phyloP scores from a whole-genome alignment of 2,888 invertebrate genomes.

The Nomada fucata region DNA sequence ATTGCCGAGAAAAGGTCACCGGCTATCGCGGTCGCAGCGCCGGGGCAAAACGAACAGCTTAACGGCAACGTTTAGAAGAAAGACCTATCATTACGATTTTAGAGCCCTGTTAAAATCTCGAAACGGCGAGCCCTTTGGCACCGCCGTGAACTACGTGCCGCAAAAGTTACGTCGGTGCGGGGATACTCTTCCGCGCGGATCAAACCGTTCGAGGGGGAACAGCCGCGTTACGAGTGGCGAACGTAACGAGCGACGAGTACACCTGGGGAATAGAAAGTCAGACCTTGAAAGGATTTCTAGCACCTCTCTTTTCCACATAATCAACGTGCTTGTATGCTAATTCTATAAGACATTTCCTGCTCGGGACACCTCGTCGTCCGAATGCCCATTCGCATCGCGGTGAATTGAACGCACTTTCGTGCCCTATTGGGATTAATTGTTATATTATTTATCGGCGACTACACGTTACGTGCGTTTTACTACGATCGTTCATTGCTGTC shows the following conservation, averaged over 20 bases:
- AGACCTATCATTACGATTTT: background rate
- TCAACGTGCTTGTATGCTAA: slow-evolving; percentile 54
- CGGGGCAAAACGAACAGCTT: no score
- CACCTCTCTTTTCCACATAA: slow-evolving; percentile 36
- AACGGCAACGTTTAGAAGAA: no score
- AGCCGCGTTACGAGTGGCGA: slow-evolving; percentile 19
- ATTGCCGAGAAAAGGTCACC: background rate
- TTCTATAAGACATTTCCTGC: slow-evolving; percentile 20
- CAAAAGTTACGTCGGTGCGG: slow-evolving; percentile 2
- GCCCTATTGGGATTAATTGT: background rate
- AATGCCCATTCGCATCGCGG: background rate
- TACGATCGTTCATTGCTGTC: no score
- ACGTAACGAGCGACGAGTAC: slow-evolving; percentile 60
- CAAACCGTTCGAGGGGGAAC: slow-evolving; percentile 32
- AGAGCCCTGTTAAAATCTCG: background rate
- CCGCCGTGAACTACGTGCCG: background rate
- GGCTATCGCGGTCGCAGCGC: no score
- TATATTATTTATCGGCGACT: background rate
- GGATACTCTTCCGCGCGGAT: slow-evolving; percentile 16
- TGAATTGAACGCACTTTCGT: background rate
- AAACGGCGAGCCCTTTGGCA: background rate
- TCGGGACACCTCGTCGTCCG: background rate
- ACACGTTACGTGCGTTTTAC: background rate
- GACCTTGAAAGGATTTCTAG: slow-evolving; percentile 59
- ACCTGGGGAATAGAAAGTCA: slow-evolving; percentile 66